Evolutionary conservation across 2,888 invertebrate genomes (phyloP).

Genomic region (Aelia acuminata): DNA sequence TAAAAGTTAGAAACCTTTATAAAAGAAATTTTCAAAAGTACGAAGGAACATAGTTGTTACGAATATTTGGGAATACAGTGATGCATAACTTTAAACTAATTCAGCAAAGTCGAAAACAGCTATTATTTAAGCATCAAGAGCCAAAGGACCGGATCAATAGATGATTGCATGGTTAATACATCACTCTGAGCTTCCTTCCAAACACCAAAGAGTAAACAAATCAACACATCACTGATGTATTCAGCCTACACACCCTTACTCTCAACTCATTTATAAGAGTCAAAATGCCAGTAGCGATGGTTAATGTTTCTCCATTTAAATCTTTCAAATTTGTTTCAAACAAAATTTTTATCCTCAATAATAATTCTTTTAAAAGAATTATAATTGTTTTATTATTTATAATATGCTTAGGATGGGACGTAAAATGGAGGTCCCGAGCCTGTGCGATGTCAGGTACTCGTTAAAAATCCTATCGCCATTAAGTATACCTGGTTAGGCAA

Average conservation of each 20-base stretch:
- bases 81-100: not conserved
- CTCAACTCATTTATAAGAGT: not conserved
- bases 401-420: too few species aligned
- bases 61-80: not conserved
- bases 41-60: too few species aligned
- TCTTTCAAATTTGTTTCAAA: too few species aligned
- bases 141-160: not conserved
- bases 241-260: not conserved
- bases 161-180: not conserved
- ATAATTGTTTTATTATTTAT: too few species aligned
- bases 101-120: not conserved
- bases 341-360: too few species aligned
- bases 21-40: too few species aligned
- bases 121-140: not conserved
- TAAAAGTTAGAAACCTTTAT: too few species aligned
- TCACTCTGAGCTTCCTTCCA: not conserved
- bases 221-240: not conserved
- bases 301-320: not conserved
- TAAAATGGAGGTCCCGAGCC: too few species aligned
- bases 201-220: not conserved
- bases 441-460: too few species aligned
- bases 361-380: too few species aligned
- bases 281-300: not conserved
- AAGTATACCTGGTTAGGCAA: too few species aligned
- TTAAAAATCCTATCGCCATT: too few species aligned